Evolutionary conservation across 2,888 invertebrate species (phyloP), one percentile per base, ranked within the genome.

Genomic region (Eueremaeus valkanovi): DNA sequence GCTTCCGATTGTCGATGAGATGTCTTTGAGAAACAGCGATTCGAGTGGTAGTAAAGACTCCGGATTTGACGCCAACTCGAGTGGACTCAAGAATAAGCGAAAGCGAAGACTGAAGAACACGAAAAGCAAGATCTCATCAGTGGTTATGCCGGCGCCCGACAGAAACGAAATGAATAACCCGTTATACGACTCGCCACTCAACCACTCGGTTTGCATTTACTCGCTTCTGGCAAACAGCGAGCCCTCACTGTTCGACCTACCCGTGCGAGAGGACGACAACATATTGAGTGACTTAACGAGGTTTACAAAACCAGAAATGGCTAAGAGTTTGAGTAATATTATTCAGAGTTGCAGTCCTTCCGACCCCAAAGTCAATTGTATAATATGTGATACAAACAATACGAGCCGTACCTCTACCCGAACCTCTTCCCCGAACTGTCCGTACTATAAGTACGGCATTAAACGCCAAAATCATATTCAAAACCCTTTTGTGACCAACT

Each of bases 261-360:
- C 68, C 1, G 16, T 68, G 8, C 6, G 68, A 68, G 68, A 68
- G 24, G 68, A 68, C 40, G 40, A 68, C 40, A 68, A 68, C 31
- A 68, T 68, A 16, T 24, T 68, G 40, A 40, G 24, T 68, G 40
- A 68, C 31, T n/a, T 40, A 31, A 40, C 40, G 18, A 68, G 40
- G 36, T 68, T 40, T 21, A 21, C 24, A 9, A 68, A 68, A 42
- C 68, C 68, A 68, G 68, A 68, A 68, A 68, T 68, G 68, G 68
- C 68, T 68, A 68, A 68, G 24, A 68, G 68, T 24, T 24, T 68
- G 24, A 68, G 21, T n/a, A 68, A 68, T 42, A 68, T 68, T 24
- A 68, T 68, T 24, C 68, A 68, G 18, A 68, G 33, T 33, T 68
- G n/a, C 36, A 68, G 27, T 68, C 21, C 68, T 21, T 24, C 40